phyloP scores from a whole-genome alignment of 2,113 vertebrate genomes.

The Ochotona princeps region DNA sequence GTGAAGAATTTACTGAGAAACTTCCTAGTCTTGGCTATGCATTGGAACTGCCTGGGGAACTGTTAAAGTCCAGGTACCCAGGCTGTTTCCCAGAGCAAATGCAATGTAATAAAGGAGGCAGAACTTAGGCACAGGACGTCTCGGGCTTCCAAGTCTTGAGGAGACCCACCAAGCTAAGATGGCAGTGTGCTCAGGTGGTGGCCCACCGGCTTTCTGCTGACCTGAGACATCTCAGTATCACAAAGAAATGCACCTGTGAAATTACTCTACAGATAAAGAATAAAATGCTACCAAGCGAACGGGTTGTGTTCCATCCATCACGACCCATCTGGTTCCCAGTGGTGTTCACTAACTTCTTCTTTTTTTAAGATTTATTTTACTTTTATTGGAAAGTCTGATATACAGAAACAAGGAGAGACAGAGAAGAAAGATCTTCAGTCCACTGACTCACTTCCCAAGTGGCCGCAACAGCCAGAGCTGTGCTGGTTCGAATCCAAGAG shows the following conservation, averaged over 20 bases:
- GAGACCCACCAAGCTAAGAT: neutral
- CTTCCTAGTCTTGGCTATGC: neutral
- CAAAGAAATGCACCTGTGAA: neutral
- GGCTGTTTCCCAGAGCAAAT: neutral
- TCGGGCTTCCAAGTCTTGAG: too few relatives aligned
- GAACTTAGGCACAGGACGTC: neutral
- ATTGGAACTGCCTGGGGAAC: neutral
- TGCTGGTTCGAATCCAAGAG: too few relatives aligned
- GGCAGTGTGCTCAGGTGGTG: neutral
- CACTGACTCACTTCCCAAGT: too few relatives aligned
- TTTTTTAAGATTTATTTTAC: too few relatives aligned
- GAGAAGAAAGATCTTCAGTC: too few relatives aligned
- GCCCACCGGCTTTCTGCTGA: neutral
- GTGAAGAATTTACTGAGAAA: neutral
- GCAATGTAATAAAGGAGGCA: neutral
- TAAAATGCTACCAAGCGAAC: neutral
- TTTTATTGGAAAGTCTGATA: too few relatives aligned
- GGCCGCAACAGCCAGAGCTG: too few relatives aligned
- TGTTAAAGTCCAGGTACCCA: neutral
- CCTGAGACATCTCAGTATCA: slow-evolving; percentile 4
- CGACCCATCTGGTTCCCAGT: neutral
- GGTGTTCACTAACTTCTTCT: too few relatives aligned
- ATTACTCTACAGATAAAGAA: neutral
- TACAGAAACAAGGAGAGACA: too few relatives aligned
- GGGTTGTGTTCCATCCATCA: neutral